Percentiles rank a stretch among this genome's conserved stretches.
phyloP scores from a whole-genome alignment of 1,140 invertebrate genomes.

The Nymphalis io region DNA sequence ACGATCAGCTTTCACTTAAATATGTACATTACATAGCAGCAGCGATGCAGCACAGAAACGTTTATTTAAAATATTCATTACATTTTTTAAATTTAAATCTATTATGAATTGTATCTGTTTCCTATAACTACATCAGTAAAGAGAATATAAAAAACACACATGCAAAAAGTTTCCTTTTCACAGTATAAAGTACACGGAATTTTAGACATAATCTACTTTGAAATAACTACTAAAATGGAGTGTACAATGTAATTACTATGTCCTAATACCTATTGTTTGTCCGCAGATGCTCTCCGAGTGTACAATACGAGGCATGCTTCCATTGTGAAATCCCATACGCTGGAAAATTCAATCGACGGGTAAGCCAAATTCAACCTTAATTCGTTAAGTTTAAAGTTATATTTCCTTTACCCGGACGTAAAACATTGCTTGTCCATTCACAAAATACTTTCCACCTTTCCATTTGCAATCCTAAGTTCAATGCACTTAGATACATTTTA shows the following conservation, averaged over 20 bases:
- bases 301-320: constrained; percentile 42
- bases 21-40: too few species aligned
- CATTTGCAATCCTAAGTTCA: constrained; percentile 4
- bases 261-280: constrained; percentile 52
- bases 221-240: constrained; percentile 30
- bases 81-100: neutral
- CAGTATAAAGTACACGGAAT: neutral
- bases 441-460: neutral
- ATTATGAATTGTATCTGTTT: constrained; percentile 1
- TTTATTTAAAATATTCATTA: neutral
- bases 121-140: neutral
- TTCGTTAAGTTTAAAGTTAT: constrained; percentile 6
- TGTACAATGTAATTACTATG: constrained; percentile 40
- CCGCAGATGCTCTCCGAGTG: constrained; percentile 56
- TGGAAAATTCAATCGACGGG: constrained; percentile 36
- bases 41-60: neutral
- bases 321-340: constrained; percentile 41
- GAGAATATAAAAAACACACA: neutral
- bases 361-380: constrained; percentile 47
- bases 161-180: neutral
- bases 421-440: constrained; percentile 19
- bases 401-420: neutral
- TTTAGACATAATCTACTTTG: constrained; percentile 1
- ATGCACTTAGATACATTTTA: constrained; percentile 3
- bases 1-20: too few species aligned